Percentiles rank a stretch among this genome's conserved stretches.
phyloP scores from a whole-genome alignment of 2,113 vertebrate species.

The Eudorcas thomsonii region DNA sequence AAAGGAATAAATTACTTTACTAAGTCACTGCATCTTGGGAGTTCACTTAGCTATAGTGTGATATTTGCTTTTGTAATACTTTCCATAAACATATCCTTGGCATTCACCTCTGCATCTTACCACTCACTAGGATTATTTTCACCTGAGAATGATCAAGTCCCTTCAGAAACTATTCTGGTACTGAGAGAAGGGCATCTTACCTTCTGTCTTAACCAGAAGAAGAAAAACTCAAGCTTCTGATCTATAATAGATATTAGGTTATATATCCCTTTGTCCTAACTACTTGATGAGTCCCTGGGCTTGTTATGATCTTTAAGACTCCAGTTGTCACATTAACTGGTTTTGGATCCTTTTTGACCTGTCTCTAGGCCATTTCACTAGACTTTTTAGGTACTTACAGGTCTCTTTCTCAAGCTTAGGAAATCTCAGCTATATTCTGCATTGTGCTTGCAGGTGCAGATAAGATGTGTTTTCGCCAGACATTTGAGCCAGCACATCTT shows the following conservation, averaged over 20 bases:
- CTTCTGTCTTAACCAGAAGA: neutral
- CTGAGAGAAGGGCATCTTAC: neutral
- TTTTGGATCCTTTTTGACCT: neutral
- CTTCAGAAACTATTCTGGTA: neutral
- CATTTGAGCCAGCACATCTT: neutral
- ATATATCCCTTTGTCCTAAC: neutral
- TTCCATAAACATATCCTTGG: neutral
- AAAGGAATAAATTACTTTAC: neutral
- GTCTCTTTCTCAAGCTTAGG: neutral
- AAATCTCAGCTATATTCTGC: neutral
- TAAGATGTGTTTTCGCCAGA: neutral
- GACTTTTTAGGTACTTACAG: neutral
- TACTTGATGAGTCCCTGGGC: neutral
- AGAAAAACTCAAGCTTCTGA: neutral
- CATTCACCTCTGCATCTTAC: neutral
- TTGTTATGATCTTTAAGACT: neutral
- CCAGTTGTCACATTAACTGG: neutral
- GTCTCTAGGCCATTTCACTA: neutral
- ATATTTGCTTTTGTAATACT: neutral
- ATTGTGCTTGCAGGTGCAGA: neutral
- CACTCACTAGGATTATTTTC: neutral
- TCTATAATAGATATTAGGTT: neutral
- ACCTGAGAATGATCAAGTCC: neutral
- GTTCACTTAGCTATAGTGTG: neutral
- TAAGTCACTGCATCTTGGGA: neutral